Evolutionary conservation across 2,888 invertebrate species (phyloP), one percentile per base, ranked within the genome.

Genomic region (Marronus borbonicus): DNA sequence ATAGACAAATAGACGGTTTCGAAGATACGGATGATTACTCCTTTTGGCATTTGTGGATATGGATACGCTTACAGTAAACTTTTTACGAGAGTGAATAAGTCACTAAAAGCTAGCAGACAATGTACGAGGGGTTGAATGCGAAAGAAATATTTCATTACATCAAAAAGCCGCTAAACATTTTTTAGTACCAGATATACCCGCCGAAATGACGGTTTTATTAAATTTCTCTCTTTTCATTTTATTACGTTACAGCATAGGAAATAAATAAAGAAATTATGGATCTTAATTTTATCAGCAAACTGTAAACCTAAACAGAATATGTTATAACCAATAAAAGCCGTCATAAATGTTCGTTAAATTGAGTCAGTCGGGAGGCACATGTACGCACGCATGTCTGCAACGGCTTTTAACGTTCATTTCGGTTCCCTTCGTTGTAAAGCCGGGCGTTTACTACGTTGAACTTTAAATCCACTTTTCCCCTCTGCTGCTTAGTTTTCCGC

Each of bases 191-290:
- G 44, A 62, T 74, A 74, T 49, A 39, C 1, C 49, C 39, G 12
- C n/a, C 24, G 72, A 14, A 74, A 74, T 74, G 36, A 44, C 72
- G 4, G 44, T 62, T 74, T 60, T 74, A 74, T 74, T 74, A 74
- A 74, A 74, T 62, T 60, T 60, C 60, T 60, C 44, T 62, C 49
- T 44, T 39, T 60, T 44, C 60, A 60, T 60, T 74, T 74, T 74
- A 74, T 74, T 44, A 62, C 72, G 14, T 60, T 60, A 39, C 28
- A 44, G 60, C 24, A 60, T 74, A 39, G 60, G 72, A 72, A 74
- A 74, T 74, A 62, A 74, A 62, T 74, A 74, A 70, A 74, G 60
- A 49, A 74, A 74, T 74, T 74, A 74, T 74, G 72, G 72, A 60
- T 74, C 72, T 74, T 74, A 74, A 74, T 74, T 74, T 74, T 74